Evolutionary conservation across 2,113 vertebrate genomes (phyloP).

Genomic region (Callopanchax toddi): DNA sequence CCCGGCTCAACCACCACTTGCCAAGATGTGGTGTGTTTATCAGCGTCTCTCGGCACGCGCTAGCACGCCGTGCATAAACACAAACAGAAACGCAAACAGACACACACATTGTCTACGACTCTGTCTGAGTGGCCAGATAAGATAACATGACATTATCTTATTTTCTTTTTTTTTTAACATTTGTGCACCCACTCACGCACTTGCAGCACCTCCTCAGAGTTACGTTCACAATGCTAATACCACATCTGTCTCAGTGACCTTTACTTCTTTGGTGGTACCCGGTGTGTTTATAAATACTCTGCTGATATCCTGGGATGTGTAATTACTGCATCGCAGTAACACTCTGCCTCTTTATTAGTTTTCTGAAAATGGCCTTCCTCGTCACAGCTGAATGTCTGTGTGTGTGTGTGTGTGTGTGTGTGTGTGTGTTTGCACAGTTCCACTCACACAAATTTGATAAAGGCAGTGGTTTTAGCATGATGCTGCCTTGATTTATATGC

Average conservation of each 20-base stretch:
- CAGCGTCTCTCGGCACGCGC: conserved; percentile 40
- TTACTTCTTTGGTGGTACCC: conserved; percentile 70
- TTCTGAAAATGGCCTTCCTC: conserved; percentile 68
- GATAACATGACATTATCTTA: conserved; percentile 68
- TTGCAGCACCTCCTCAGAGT: background rate
- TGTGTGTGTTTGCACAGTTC: conserved; percentile 46
- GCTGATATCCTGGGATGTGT: conserved; percentile 72
- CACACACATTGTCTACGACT: conserved; percentile 45
- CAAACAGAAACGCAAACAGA: conserved; percentile 44
- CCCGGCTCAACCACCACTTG: conserved; percentile 52
- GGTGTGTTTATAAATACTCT: conserved; percentile 72
- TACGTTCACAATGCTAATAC: conserved; percentile 67
- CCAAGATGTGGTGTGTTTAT: conserved; percentile 69
- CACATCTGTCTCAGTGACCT: conserved; percentile 69
- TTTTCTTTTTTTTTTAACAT: conserved; percentile 12
- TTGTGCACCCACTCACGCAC: conserved; percentile 5
- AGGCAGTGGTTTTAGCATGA: background rate
- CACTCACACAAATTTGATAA: conserved; percentile 21
- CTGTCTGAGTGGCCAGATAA: conserved; percentile 64
- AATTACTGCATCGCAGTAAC: conserved; percentile 74
- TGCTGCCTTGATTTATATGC: conserved; percentile 36
- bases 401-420: conserved; percentile 11
- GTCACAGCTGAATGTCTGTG: conserved; percentile 23
- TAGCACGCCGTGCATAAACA: conserved; percentile 33
- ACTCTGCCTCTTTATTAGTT: conserved; percentile 74